phyloP scores from a whole-genome alignment of 2,797 vertebrate genomes.

The Ctenosaura bakeri region DNA sequence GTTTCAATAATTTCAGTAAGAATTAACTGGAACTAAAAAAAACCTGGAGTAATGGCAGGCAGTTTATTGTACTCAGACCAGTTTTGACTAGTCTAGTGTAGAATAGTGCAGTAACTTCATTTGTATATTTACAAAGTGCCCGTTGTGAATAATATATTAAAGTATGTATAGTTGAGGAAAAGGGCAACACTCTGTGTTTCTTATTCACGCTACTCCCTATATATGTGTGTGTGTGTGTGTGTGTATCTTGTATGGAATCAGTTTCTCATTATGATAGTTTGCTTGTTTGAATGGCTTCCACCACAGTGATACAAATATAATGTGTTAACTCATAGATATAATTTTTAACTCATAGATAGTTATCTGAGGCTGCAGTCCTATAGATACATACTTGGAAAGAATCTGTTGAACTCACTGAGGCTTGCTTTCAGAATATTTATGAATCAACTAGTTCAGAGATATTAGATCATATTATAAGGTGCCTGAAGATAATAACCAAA shows the following conservation, averaged over 20 bases:
- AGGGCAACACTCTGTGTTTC: slow-evolving; percentile 42
- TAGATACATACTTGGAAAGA: slow-evolving; percentile 40
- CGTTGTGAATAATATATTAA: slow-evolving; percentile 23
- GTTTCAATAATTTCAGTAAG: too few species aligned
- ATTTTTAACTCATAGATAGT: slow-evolving; percentile 48
- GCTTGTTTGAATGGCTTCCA: slow-evolving; percentile 54
- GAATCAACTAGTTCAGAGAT: slow-evolving; percentile 64
- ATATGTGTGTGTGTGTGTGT: too few species aligned
- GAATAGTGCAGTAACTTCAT: slow-evolving; percentile 54
- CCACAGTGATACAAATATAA: slow-evolving; percentile 30
- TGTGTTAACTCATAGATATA: slow-evolving; percentile 14
- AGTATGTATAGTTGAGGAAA: slow-evolving; percentile 17
- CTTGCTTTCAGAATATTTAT: not conserved
- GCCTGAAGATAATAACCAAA: not conserved
- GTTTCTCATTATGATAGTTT: slow-evolving; percentile 60
- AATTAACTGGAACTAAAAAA: not conserved
- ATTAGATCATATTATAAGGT: slow-evolving; percentile 65
- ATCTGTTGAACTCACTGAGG: slow-evolving; percentile 54
- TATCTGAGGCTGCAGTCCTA: slow-evolving; percentile 19
- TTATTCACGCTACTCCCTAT: slow-evolving; percentile 43
- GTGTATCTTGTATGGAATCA: slow-evolving; percentile 56
- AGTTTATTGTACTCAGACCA: not conserved
- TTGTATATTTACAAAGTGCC: slow-evolving; percentile 45
- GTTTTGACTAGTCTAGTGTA: slow-evolving; percentile 59
- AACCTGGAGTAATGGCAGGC: not conserved